phyloP scores from a whole-genome alignment of 2,113 vertebrate genomes.

The Neotoma lepida region DNA sequence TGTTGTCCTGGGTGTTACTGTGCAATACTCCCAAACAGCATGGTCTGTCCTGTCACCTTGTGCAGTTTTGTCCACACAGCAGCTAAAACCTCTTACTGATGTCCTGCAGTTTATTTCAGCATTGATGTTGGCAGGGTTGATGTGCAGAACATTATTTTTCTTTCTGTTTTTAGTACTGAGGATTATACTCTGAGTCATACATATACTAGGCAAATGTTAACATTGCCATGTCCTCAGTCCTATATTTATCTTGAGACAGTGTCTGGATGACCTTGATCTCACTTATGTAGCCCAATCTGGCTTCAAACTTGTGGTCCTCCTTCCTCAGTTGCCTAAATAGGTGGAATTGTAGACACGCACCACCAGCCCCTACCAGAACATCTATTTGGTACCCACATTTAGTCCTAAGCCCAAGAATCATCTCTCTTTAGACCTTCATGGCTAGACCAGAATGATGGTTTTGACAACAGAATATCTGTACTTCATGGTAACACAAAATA shows the following conservation, averaged over 20 bases:
- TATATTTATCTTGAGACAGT: not conserved
- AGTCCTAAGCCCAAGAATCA: not conserved
- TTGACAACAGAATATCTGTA: not conserved
- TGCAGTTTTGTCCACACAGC: not conserved
- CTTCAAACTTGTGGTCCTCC: not conserved
- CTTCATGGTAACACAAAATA: constrained; percentile 40
- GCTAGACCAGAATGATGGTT: not conserved
- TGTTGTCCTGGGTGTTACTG: too few species aligned
- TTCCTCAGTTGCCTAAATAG: not conserved
- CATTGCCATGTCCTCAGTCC: not conserved
- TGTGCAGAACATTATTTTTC: not conserved
- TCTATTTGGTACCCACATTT: not conserved
- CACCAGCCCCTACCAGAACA: not conserved
- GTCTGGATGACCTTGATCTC: not conserved
- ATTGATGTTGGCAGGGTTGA: not conserved
- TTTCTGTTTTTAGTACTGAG: not conserved
- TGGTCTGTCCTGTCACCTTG: not conserved
- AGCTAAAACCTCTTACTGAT: not conserved
- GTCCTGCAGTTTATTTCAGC: not conserved
- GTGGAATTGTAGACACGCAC: not conserved
- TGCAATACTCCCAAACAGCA: not conserved
- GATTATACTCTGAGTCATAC: not conserved
- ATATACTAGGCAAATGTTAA: too few species aligned
- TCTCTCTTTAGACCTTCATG: constrained; percentile 21
- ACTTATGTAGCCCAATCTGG: not conserved